These are phyloP conservation scores for Leucania comma DNA, from an alignment of 2,888 invertebrate species.

Conservation along the genomic window DNA sequence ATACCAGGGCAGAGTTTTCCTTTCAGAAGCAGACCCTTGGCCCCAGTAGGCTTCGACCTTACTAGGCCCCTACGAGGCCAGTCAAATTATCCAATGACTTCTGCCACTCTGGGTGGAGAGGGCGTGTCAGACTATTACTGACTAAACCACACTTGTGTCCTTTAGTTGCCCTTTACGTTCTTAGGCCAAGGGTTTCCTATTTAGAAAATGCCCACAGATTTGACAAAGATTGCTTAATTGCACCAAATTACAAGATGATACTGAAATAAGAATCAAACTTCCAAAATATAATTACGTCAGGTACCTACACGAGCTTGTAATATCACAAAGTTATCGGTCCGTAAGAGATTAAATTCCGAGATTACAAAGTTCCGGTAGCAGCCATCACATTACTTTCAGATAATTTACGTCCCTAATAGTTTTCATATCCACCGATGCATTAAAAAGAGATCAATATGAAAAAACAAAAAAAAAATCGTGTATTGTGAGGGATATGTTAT, in stretches of 20 bases:
- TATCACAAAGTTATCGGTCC: constrained; percentile 43
- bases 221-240: no score
- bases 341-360: constrained; percentile 40
- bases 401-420: constrained; percentile 58
- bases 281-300: neutral
- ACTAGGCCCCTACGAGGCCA: no score
- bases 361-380: constrained; percentile 35
- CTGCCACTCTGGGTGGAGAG: no score
- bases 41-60: no score
- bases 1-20: no score
- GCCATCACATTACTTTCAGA: constrained; percentile 51
- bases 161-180: no score
- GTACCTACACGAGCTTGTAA: constrained; percentile 17
- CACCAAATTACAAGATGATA: neutral
- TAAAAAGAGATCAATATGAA: constrained; percentile 54
- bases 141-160: no score
- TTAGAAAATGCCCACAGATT: no score
- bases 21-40: no score
- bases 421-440: constrained; percentile 52
- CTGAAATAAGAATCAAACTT: neutral
- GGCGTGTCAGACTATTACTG: no score
- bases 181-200: no score
- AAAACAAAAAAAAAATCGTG: constrained; percentile 55
- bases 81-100: no score
- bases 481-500: constrained; percentile 71